phyloP scores from a whole-genome alignment of 2,797 vertebrate genomes.

The Scleropages formosus region DNA sequence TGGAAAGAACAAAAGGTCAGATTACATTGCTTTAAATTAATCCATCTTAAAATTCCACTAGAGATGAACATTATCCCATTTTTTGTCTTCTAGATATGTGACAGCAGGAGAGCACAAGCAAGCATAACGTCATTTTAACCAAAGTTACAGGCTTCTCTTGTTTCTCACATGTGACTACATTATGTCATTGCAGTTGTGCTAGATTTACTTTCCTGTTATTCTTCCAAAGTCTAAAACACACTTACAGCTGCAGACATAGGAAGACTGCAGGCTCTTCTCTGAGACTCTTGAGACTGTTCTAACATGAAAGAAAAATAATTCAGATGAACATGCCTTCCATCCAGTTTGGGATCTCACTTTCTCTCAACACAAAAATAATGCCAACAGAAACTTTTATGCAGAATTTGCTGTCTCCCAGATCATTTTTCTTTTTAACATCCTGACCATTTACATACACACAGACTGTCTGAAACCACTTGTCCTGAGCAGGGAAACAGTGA shows the following conservation, averaged over 20 bases:
- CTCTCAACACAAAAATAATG: slow-evolving; percentile 6
- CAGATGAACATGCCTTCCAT: background rate
- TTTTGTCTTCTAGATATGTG: too few relatives aligned
- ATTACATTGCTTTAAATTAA: slow-evolving; percentile 8
- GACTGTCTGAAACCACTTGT: too few relatives aligned
- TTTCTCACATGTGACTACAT: background rate
- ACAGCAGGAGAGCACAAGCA: background rate
- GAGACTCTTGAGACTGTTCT: too few relatives aligned
- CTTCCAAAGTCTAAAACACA: too few relatives aligned
- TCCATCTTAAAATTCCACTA: slow-evolving; percentile 23
- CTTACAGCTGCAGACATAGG: too few relatives aligned
- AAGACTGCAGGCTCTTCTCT: too few relatives aligned
- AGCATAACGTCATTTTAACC: background rate
- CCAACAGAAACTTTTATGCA: slow-evolving; percentile 19
- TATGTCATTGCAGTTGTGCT: background rate
- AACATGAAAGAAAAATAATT: too few relatives aligned
- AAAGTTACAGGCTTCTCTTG: background rate
- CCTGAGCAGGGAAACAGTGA: too few relatives aligned
- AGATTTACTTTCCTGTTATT: background rate
- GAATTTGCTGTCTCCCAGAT: slow-evolving; percentile 28
- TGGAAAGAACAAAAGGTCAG: slow-evolving; percentile 30
- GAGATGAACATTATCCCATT: background rate
- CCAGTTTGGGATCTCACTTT: slow-evolving; percentile 9
- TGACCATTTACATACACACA: too few relatives aligned
- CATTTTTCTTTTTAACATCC: slow-evolving; percentile 40